phyloP scores from a whole-genome alignment of 2,113 vertebrate genomes.

The Tachysurus vachellii region DNA sequence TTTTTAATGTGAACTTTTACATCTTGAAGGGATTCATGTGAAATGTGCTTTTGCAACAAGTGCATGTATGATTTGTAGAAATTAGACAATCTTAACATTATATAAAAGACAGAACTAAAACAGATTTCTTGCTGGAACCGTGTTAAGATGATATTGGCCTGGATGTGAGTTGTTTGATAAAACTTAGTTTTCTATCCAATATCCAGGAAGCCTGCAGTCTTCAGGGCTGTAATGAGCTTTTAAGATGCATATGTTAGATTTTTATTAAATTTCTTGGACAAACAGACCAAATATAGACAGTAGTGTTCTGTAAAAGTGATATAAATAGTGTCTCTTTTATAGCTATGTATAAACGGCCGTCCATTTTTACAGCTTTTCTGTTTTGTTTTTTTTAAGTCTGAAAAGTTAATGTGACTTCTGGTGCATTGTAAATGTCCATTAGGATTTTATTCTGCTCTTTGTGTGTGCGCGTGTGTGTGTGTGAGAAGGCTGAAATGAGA shows the following conservation, averaged over 20 bases:
- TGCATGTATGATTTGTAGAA: not conserved
- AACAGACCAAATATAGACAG: not conserved
- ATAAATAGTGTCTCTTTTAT: not conserved
- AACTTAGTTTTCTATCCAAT: not conserved
- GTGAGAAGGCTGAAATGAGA: conserved; percentile 26
- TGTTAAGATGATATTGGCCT: not conserved
- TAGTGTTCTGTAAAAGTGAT: not conserved
- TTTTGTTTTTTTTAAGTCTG: not conserved
- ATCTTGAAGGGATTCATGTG: not conserved
- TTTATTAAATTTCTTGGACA: not conserved
- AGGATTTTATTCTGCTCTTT: not conserved
- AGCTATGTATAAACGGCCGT: not conserved
- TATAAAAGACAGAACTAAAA: not conserved
- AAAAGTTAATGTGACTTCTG: not conserved
- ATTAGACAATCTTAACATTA: not conserved
- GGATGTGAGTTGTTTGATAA: not conserved
- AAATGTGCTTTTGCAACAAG: not conserved
- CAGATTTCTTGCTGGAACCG: not conserved
- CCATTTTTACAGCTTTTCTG: not conserved
- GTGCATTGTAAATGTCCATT: not conserved
- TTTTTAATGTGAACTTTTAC: not conserved
- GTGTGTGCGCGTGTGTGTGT: not conserved
- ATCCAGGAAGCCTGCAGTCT: not conserved
- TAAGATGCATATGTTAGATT: not conserved
- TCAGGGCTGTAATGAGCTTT: not conserved